Conservation (phyloP, 2,888 invertebrate species). For the Tipula lateralis region DNA sequence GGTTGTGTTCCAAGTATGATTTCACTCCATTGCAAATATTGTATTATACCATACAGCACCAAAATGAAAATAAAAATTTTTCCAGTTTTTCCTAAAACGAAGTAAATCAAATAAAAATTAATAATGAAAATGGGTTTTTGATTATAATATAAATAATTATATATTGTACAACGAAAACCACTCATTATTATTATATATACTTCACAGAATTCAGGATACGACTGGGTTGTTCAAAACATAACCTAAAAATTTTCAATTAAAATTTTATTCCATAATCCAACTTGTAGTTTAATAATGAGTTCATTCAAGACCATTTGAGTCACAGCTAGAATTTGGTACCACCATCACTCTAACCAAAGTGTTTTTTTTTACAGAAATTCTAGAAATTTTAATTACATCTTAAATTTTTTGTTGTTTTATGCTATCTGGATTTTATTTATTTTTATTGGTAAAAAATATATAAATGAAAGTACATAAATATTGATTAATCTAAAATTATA, state of each 20-base stretch:
- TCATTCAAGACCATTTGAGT: not conserved
- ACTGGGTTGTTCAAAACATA: not conserved
- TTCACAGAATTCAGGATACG: not conserved
- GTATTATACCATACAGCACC: not conserved
- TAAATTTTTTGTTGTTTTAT: not conserved
- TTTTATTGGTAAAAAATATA: not conserved
- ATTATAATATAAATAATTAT: not conserved
- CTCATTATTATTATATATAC: not conserved
- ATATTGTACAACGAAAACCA: not conserved
- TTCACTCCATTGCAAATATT: not conserved
- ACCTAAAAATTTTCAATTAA: not conserved
- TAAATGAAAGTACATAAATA: not conserved
- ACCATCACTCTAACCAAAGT: no score
- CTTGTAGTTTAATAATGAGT: no score
- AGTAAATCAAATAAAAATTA: conserved; percentile 24
- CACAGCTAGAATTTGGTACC: no score
- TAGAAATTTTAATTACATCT: not conserved
- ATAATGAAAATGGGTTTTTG: conserved; percentile 11
- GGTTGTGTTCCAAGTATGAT: not conserved
- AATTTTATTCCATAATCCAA: not conserved
- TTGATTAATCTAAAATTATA: not conserved
- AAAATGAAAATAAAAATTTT: no score
- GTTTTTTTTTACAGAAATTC: not conserved
- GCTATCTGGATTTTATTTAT: not conserved
- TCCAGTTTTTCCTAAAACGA: not conserved